Evolutionary conservation across 2,113 vertebrate genomes (phyloP).

Genomic region (Mormyrus iriodes): DNA sequence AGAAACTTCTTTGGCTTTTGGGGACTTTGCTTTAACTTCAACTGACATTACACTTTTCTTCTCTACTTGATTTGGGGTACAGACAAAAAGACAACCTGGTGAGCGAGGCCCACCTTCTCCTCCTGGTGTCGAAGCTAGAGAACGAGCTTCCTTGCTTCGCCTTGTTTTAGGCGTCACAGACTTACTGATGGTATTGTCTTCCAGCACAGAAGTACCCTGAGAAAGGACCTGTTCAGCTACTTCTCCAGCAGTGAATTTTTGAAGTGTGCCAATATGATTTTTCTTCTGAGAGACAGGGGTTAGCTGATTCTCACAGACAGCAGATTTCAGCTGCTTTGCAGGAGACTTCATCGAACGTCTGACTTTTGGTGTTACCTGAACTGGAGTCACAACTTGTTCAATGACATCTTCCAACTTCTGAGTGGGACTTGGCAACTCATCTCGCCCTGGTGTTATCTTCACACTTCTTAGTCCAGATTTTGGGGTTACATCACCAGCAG

Average conservation of each 20-base stretch:
- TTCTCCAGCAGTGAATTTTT: slow-evolving; percentile 36
- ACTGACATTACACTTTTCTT: neutral
- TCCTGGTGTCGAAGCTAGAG: neutral
- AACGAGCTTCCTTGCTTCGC: slow-evolving; percentile 36
- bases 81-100: neutral
- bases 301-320: neutral
- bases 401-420: neutral
- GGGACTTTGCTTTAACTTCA: neutral
- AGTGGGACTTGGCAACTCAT: neutral
- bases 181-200: neutral
- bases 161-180: slow-evolving; percentile 40
- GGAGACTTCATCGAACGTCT: slow-evolving; percentile 2
- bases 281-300: slow-evolving; percentile 31
- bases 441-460: slow-evolving; percentile 17
- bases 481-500: slow-evolving; percentile 22
- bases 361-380: neutral
- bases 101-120: neutral
- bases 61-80: neutral
- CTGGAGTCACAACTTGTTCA: neutral
- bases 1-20: neutral
- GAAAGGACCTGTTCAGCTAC: slow-evolving; percentile 39
- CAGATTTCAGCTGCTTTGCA: neutral
- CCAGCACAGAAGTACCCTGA: neutral
- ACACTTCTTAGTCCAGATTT: slow-evolving; percentile 38
- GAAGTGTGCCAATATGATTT: slow-evolving; percentile 26